Base-by-base conservation (phyloP, 53 echinoderm and acorn worm genomes). In the Apostichopus leukothele region DNA sequence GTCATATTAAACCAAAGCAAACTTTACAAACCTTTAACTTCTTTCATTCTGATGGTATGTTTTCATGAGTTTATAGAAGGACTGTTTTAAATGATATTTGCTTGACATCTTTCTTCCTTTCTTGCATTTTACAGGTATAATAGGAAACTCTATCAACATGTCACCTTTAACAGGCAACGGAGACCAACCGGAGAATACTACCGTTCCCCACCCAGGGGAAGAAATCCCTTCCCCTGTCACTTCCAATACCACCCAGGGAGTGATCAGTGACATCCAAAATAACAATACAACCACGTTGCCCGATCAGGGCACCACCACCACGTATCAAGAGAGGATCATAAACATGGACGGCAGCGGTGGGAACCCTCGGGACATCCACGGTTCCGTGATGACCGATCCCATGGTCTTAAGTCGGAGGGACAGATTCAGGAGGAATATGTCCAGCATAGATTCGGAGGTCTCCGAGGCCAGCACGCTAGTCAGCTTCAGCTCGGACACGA, bases 401-500 rank as follows among this genome's bases (percentile, higher is more conserved):
- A 50, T 74, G 3, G 52, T 87, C 5, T 18, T 74, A 52, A 74
- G 75, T 22, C 53, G 96, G 50, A 83, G 96, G 71, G 92, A 86
- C 79, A 78, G 91, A 51, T 86, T 94, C 6, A 88, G 89, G 9
- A 90, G 94, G 75, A 94, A 94, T 51, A 90, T 90, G 26, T 96
- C 93, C 60, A 97, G 97, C 74, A 88, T 97, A 74, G 98, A 97
- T 83, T 97, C 98, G 3, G 95, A 97, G 90, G 84, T 94, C 10
- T 97, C 98, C 2, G 98, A 95, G 79, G 95, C 94, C 8, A 97
- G 98, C 79, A 97, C 98, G 0, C 89, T 97, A 5, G 98, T 97
- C 50, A 97, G 98, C 75, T 95, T 93, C 90, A 95, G 95, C 60
- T 95, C 98, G 14, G 98, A 97, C 86, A 95, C 95, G 4, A 76